phyloP scores from a whole-genome alignment of 2,113 vertebrate genomes.

The Gambusia holbrooki region DNA sequence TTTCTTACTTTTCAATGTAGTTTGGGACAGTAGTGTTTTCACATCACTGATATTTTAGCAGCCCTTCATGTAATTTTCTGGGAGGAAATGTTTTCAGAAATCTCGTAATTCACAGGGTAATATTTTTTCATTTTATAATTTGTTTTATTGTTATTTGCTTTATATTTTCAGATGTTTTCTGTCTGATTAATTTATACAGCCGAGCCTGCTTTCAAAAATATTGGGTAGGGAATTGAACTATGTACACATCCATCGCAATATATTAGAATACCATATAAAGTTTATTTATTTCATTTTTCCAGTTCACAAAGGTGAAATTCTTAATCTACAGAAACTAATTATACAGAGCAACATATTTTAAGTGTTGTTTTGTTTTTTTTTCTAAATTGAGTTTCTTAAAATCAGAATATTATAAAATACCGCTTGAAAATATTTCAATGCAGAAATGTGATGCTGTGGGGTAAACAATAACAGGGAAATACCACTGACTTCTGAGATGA shows the following conservation, averaged over 20 bases:
- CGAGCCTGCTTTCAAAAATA: not conserved
- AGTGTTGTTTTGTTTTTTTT: too few relatives aligned
- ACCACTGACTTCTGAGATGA: not conserved
- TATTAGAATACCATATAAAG: not conserved
- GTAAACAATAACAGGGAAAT: not conserved
- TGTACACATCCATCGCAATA: not conserved
- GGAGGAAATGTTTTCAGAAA: not conserved
- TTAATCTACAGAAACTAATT: not conserved
- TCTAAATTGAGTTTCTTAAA: not conserved
- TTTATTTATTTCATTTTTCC: not conserved
- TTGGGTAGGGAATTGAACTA: not conserved
- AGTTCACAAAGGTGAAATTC: not conserved
- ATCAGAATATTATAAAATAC: not conserved
- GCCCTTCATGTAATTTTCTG: not conserved
- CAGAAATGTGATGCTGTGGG: not conserved
- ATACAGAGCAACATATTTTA: not conserved
- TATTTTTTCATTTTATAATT: too few relatives aligned
- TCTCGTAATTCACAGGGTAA: not conserved
- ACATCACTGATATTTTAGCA: not conserved
- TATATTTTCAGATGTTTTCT: not conserved
- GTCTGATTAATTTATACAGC: not conserved
- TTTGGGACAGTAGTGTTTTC: conserved; percentile 13
- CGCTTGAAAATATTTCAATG: not conserved
- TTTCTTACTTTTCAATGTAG: conserved; percentile 34
- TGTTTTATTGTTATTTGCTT: not conserved